Evolutionary conservation across 2,113 vertebrate species (phyloP).

Genomic region (Bos taurus): DNA sequence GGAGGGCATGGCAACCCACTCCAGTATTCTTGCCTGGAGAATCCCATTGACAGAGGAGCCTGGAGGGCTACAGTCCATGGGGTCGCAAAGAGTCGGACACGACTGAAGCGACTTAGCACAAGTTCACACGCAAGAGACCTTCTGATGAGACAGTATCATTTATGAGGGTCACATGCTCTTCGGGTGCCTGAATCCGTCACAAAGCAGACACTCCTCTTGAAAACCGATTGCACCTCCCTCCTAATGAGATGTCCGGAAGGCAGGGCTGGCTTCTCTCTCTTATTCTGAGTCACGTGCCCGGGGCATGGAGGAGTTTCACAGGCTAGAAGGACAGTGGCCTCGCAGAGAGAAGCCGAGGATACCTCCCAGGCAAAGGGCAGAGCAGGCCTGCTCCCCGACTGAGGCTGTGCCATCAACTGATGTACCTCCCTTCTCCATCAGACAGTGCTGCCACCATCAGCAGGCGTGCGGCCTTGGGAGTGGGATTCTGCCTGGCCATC

Average conservation of each 20-base stretch:
- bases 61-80: not conserved
- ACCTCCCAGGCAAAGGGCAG: not conserved
- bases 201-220: not conserved
- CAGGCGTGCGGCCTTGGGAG: not conserved
- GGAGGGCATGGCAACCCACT: not conserved
- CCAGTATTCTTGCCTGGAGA: not conserved
- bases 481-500: constrained; percentile 14
- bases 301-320: fast-evolving
- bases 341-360: fast-evolving
- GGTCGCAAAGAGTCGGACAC: not conserved
- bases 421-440: not conserved
- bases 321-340: not conserved
- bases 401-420: not conserved
- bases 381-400: too few relatives aligned
- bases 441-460: constrained; percentile 48
- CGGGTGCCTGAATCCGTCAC: not conserved
- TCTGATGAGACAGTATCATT: not conserved
- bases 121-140: not conserved
- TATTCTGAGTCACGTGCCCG: fast-evolving
- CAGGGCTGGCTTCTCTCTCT: not conserved
- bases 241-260: fast-evolving
- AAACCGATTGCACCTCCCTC: not conserved
- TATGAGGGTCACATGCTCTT: fast-evolving
- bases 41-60: not conserved
- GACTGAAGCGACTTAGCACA: not conserved